Evolutionary conservation across 2,888 invertebrate genomes (phyloP).

Genomic region (Orchesella flavescens): DNA sequence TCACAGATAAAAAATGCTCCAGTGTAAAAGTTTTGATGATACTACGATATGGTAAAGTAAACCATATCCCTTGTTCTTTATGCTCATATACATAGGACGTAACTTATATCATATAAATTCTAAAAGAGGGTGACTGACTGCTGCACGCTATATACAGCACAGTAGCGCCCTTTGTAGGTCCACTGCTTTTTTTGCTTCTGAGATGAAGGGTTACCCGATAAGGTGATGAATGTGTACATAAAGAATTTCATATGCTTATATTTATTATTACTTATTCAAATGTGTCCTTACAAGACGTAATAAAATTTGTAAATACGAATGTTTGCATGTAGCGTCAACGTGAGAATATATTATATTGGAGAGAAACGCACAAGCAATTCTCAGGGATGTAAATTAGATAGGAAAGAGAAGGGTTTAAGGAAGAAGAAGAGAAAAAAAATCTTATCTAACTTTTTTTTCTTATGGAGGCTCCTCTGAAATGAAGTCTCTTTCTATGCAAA

Average conservation of each 20-base stretch:
- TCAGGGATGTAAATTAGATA: not conserved
- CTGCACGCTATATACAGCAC: not conserved
- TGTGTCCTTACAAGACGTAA: not conserved
- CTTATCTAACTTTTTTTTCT: not conserved
- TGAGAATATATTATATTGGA: not conserved
- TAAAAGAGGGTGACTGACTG: not conserved
- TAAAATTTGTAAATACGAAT: not conserved
- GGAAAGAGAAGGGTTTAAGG: not conserved
- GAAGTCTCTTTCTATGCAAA: constrained; percentile 62
- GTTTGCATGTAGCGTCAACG: not conserved
- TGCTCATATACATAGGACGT: not conserved
- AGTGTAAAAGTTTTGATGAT: constrained; percentile 14
- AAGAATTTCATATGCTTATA: not conserved
- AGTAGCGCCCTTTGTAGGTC: not conserved
- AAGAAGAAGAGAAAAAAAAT: not conserved
- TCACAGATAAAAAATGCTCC: constrained; percentile 7
- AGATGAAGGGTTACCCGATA: not conserved
- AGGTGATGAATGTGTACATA: not conserved
- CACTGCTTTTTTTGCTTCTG: not conserved
- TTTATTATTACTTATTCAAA: not conserved
- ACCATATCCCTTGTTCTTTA: not conserved
- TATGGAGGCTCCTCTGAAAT: not conserved
- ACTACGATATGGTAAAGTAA: constrained; percentile 16
- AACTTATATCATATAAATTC: not conserved
- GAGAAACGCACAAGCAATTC: not conserved